Base-by-base conservation (phyloP, 2,888 invertebrate species). In the Cryptus viduatorius region DNA sequence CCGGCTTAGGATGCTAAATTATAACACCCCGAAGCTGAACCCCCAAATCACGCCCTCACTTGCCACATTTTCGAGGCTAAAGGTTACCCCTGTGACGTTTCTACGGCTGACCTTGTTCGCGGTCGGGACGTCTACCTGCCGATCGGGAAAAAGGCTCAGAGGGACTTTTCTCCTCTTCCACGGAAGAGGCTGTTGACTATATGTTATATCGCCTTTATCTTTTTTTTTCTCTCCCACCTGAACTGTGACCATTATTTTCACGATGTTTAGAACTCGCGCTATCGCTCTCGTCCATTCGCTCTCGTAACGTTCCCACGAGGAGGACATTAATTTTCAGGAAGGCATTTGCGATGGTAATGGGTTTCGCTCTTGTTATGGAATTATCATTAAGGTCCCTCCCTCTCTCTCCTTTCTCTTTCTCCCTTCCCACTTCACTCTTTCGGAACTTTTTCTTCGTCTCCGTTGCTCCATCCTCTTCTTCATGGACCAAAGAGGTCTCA, bases 41-140 rank as follows among this genome's bases (percentile, higher is more conserved):
- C 88, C 89, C 91, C 89, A 90, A 92, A 91, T 92, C 90, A 90
- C 91, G 89, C 89, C 89, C 87, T 82, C 82, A 48, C 61, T 79
- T 46, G 64, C 76, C 82, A 24, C 82, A 85, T 76, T 76, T 72
- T 42, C 67, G 69, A 50, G 77, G 77, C 56, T 67, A 61, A 78
- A 76, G 67, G 71, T 71, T 71, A 61, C 69, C 79, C 79, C 67
- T 75, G 67, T 61, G 46, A 48, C 37, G 61, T 68, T 78, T 2
- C 76, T 7, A 5, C n/a, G 42, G 14, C 44, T 61, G 59, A 65
- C 72, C 72, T 80, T 50, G 50, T 44, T 72, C 80, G 37, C 72
- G 73, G 61, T 61, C 53, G 10, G n/a, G 61, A 37, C 48, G 42
- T 59, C 77, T 85, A 86, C 86, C 86, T 86, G 84, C 77, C 67